Percentiles rank a stretch among this genome's conserved stretches.
phyloP scores from a whole-genome alignment of 1,140 invertebrate species.

The Leptopilina clavipes region DNA sequence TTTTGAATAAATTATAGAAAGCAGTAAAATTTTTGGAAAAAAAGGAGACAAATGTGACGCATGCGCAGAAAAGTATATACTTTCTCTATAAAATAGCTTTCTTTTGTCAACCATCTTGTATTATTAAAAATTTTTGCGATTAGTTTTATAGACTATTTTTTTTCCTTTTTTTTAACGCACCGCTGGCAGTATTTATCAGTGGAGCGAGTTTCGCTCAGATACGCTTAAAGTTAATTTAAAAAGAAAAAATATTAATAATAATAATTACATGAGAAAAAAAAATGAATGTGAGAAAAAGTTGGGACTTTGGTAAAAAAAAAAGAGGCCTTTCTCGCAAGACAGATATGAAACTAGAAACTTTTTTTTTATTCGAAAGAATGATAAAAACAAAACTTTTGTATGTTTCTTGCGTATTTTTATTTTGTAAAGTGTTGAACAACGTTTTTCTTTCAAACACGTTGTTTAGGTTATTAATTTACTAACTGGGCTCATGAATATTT shows the following conservation, averaged over 20 bases:
- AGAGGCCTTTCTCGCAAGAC: background rate
- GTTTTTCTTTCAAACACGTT: constrained; percentile 5
- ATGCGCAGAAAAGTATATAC: too few species aligned
- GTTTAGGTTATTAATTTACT: constrained; percentile 24
- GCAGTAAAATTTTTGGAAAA: too few species aligned
- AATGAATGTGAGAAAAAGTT: background rate
- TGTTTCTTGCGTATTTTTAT: constrained; percentile 14
- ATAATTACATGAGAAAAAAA: too few species aligned
- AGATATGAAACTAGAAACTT: background rate
- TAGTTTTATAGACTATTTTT: background rate
- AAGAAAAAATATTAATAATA: background rate
- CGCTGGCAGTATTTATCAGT: constrained; percentile 33
- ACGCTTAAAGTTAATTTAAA: constrained; percentile 14
- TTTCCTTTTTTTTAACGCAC: constrained; percentile 9
- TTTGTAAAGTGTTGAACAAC: background rate
- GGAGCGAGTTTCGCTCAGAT: constrained; percentile 32
- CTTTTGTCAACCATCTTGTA: too few species aligned
- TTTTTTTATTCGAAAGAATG: constrained; percentile 26
- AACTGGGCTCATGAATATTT: constrained; percentile 1
- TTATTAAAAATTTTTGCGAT: background rate
- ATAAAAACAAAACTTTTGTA: constrained; percentile 12
- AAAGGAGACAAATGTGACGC: too few species aligned
- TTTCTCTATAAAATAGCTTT: too few species aligned
- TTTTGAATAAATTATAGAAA: too few species aligned
- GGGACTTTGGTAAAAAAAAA: background rate